Evolutionary conservation across 2,113 vertebrate genomes (phyloP).

Genomic region (Phylloscopus whistleri): DNA sequence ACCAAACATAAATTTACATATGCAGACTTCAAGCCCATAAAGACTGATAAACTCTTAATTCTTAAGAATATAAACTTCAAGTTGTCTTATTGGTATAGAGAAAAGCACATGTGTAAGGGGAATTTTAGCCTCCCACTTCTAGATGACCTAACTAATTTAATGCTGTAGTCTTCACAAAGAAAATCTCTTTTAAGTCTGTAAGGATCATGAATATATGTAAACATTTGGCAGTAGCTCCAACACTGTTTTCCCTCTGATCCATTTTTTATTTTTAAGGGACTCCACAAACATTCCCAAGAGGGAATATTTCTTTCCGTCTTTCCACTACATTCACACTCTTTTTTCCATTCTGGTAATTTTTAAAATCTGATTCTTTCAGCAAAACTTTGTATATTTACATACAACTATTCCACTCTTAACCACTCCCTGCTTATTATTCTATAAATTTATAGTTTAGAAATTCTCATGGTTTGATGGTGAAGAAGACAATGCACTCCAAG

Average conservation of each 20-base stretch:
- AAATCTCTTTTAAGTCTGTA: neutral
- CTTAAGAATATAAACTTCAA: neutral
- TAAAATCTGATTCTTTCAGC: neutral
- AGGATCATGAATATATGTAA: neutral
- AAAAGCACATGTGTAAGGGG: neutral
- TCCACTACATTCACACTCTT: neutral
- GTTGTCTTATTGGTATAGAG: neutral
- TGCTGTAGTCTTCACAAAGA: neutral
- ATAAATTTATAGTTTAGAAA: neutral
- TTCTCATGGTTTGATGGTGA: neutral
- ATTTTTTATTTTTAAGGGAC: neutral
- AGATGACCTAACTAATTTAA: neutral
- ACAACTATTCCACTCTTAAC: neutral
- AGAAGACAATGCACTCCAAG: neutral
- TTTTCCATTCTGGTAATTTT: neutral
- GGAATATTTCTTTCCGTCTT: neutral
- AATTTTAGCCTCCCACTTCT: neutral
- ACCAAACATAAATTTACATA: neutral
- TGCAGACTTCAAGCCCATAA: neutral
- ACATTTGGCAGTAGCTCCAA: neutral
- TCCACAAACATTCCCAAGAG: neutral
- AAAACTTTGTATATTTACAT: neutral
- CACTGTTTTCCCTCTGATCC: accelerated
- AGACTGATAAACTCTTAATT: neutral
- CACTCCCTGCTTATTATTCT: neutral